A percentile compares a stretch with the other conserved stretches of the same genome.
phyloP scores from a whole-genome alignment of 2,888 invertebrate species.

The Pedicia rivosa region DNA sequence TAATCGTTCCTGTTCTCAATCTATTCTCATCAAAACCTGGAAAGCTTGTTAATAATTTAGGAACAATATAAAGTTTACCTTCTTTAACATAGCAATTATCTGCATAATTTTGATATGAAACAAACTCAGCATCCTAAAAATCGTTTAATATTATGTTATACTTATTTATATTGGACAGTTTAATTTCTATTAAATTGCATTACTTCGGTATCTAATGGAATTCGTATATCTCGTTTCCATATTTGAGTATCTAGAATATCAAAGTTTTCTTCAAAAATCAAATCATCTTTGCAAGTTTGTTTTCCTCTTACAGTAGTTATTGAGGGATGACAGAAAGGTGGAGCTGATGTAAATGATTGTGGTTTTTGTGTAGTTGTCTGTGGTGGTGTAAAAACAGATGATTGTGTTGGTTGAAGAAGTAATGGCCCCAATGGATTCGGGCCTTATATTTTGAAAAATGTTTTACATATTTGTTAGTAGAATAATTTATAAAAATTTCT shows the following conservation, averaged over 20 bases:
- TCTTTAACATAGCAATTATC: neutral
- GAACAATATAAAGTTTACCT: neutral
- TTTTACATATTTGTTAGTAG: no score
- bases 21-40: no score
- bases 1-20: no score
- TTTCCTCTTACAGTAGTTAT: slow-evolving; percentile 26
- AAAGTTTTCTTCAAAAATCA: slow-evolving; percentile 47
- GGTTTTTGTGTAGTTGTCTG: neutral
- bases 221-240: slow-evolving; percentile 42
- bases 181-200: slow-evolving; percentile 10
- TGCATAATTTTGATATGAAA: neutral
- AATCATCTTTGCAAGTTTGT: slow-evolving; percentile 31
- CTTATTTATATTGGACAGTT: neutral
- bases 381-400: no score
- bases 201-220: slow-evolving; percentile 33
- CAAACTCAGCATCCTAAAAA: neutral
- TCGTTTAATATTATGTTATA: neutral
- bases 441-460: no score
- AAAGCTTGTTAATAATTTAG: no score
- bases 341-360: neutral
- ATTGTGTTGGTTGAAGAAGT: no score
- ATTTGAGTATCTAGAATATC: slow-evolving; percentile 29
- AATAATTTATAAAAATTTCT: no score
- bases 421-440: no score
- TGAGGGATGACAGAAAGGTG: slow-evolving; percentile 11